Evolutionary conservation across 1,140 invertebrate genomes (phyloP), one percentile per base, ranked within the genome.

Genomic region (Galleria mellonella): DNA sequence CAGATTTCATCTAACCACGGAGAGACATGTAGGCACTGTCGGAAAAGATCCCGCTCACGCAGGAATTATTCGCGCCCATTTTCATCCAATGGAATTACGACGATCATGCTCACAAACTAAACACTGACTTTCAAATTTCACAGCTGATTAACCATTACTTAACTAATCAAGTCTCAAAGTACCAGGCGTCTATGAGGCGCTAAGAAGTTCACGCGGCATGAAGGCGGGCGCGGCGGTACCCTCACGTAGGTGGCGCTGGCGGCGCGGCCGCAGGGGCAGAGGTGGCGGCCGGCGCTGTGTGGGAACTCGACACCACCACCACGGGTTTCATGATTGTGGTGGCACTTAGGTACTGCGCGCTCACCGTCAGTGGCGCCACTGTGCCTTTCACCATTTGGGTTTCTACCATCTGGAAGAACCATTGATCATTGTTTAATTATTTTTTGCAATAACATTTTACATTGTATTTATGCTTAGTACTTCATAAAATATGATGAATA

Each of bases 321-420:
- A 83, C 62, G 11, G 76, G 74, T 47, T 81, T 81, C 35, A 81
- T 69, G 36, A 79, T 69, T 11, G 75, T 72, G 9, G 77, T 75
- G 12, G 77, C 65, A 62, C 72, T 74, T 9, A 83, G 48, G 62
- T 83, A 83, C 48, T 78, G 76, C 35, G 75, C 72, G 60, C 72
- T 76, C 39, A 83, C 68, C 12, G 71, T 71, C 29, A 79, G 51
- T 6, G 77, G 77, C 12, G 72, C 49, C 13, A 76, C 73, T 12
- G 46, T 53, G 40, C 69, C 64, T 39, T 77, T 73, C 47, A 83
- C 75, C 69, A 83, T 66, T 27, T 79, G 75, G 1, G 68, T 74
- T 53, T 79, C 74, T n/a, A 78, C 74, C 74, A 82, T 73, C 71
- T 76, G 65, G 0, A 62, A 58, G 9, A 6, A 32, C 33, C 28